These are phyloP conservation scores for Eristalis pertinax DNA, from an alignment of 2,888 invertebrate species.

Conservation along the genomic window DNA sequence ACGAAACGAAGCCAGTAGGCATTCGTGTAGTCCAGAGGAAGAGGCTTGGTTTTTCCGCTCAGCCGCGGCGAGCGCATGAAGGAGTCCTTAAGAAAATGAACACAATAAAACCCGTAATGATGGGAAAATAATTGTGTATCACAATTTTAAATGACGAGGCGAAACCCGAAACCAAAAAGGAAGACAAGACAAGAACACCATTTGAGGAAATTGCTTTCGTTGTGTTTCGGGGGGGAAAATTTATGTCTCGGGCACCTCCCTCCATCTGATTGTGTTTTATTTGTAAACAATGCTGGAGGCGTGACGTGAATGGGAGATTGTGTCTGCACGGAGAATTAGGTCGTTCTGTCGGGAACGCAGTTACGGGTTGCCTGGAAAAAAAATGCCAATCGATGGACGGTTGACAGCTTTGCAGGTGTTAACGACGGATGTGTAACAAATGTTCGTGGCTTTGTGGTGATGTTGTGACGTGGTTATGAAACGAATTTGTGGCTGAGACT, in stretches of 20 bases:
- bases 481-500: no score
- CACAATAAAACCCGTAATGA: slow-evolving; percentile 18
- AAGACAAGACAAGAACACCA: not conserved
- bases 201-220: slow-evolving; percentile 16
- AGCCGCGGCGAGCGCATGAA: not conserved
- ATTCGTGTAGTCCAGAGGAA: slow-evolving; percentile 2
- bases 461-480: no score
- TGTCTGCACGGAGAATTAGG: not conserved
- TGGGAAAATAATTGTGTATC: slow-evolving; percentile 42
- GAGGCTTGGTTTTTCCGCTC: slow-evolving; percentile 6
- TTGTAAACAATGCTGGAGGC: no score
- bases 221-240: not conserved
- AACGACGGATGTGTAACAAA: not conserved
- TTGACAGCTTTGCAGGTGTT: not conserved
- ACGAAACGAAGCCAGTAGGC: not conserved
- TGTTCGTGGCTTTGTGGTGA: not conserved
- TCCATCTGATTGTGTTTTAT: no score
- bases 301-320: not conserved
- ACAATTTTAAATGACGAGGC: slow-evolving; percentile 35
- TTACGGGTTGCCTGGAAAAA: no score
- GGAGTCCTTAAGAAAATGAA: not conserved
- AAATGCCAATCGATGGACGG: no score
- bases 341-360: not conserved
- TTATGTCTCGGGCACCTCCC: not conserved
- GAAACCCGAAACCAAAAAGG: not conserved